These are phyloP conservation scores for Trachelus tabidus DNA, from an alignment of 2,888 invertebrate genomes.

Conservation along the genomic window DNA sequence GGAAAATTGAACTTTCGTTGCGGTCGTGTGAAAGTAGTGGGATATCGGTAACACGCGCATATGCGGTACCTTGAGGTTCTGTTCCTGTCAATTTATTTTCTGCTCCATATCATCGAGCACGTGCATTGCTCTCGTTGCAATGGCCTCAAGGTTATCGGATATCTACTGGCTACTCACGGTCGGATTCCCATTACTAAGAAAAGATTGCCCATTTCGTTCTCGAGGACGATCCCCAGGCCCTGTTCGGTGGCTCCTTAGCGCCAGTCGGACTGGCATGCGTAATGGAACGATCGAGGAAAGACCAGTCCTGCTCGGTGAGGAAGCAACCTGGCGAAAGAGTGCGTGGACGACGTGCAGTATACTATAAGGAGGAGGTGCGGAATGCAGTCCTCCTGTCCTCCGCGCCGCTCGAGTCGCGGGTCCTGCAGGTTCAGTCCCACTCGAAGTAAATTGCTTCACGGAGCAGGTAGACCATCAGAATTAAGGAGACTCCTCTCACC, in stretches of 20 bases:
- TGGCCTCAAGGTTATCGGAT: constrained; percentile 22
- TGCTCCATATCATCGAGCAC: constrained; percentile 24
- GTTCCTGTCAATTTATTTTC: constrained; percentile 20
- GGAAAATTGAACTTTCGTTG: constrained; percentile 10
- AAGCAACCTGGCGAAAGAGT: neutral
- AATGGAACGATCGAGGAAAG: neutral
- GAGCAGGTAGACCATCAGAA: constrained; percentile 33
- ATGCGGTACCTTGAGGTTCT: constrained; percentile 6
- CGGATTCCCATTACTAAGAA: neutral
- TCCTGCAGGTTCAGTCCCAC: constrained; percentile 37
- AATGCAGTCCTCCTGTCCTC: constrained; percentile 33
- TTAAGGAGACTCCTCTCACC: constrained; percentile 14
- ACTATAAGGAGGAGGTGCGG: constrained; percentile 27
- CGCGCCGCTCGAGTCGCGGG: constrained; percentile 33
- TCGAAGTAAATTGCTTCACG: constrained; percentile 34
- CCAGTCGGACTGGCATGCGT: neutral
- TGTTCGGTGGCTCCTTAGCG: neutral
- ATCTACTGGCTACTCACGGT: constrained; percentile 1
- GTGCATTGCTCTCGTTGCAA: constrained; percentile 14
- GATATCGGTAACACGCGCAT: constrained; percentile 29
- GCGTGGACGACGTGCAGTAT: constrained; percentile 13
- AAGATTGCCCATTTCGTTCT: neutral
- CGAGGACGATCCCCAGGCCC: neutral
- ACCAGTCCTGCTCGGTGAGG: neutral
- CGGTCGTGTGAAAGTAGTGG: constrained; percentile 30